Percentiles rank a stretch among this genome's conserved stretches.
phyloP scores from a whole-genome alignment of 2,888 invertebrate species.

The Deladenus siricidicola region DNA sequence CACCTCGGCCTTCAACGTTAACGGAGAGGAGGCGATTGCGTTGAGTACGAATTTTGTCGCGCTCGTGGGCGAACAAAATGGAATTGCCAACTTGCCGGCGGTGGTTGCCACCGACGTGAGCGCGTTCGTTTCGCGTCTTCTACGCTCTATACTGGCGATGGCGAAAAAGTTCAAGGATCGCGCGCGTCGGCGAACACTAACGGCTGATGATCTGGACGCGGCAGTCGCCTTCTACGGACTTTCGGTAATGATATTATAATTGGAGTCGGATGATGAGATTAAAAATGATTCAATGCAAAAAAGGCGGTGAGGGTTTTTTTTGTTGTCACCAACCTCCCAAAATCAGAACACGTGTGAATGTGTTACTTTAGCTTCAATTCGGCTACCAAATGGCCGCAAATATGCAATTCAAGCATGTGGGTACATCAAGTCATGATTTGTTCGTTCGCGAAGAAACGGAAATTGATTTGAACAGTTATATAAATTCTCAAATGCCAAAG shows the following conservation, averaged over 20 bases:
- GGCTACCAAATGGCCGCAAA: constrained; percentile 14
- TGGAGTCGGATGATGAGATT: neutral
- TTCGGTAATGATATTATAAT: neutral
- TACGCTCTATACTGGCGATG: constrained; percentile 20
- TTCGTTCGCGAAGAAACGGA: constrained; percentile 25
- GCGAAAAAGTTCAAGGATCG: constrained; percentile 28
- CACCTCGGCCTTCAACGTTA: no score
- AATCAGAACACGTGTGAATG: no score
- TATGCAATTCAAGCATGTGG: constrained; percentile 17
- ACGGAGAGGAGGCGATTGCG: no score
- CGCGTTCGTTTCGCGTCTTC: constrained; percentile 9
- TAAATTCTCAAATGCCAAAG: constrained; percentile 24
- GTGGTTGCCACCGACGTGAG: constrained; percentile 9
- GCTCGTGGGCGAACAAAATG: constrained; percentile 24
- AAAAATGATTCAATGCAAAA: neutral
- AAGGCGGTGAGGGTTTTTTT: neutral
- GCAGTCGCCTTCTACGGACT: constrained; percentile 27
- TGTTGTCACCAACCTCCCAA: neutral
- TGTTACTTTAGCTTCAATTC: constrained; percentile 19
- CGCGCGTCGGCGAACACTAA: constrained; percentile 27
- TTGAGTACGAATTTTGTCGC: no score
- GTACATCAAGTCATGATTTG: constrained; percentile 21
- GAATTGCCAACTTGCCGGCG: constrained; percentile 12
- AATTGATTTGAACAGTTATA: constrained; percentile 21
- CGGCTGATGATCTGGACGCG: constrained; percentile 25